A percentile compares a stretch with the other conserved stretches of the same genome.
These are phyloP conservation scores for Sericinus montela DNA, from an alignment of 2,888 invertebrate genomes.

Conservation along the genomic window DNA sequence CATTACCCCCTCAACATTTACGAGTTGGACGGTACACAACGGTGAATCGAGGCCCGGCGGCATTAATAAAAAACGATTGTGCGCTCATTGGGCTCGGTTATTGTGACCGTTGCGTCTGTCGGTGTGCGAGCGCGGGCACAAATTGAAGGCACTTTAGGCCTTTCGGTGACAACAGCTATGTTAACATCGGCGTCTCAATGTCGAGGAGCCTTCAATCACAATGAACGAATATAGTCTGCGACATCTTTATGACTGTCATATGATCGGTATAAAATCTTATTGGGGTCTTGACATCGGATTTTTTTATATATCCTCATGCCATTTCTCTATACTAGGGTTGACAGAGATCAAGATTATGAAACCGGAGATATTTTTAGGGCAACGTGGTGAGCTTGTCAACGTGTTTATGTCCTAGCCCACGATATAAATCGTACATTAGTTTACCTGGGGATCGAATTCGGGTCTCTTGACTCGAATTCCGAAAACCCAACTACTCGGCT, in stretches of 20 bases:
- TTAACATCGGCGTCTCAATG: neutral
- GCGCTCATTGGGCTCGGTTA: constrained; percentile 2
- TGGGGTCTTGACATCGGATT: neutral
- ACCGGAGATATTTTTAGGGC: too few species aligned
- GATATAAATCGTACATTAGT: too few species aligned
- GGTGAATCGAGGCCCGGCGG: constrained; percentile 2
- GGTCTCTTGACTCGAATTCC: too few species aligned
- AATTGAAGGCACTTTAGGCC: constrained; percentile 10
- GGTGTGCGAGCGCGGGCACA: neutral
- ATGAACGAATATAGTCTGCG: constrained; percentile 1
- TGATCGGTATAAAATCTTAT: neutral
- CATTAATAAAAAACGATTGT: constrained; percentile 12
- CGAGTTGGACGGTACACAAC: neutral
- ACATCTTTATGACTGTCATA: neutral
- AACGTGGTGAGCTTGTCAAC: too few species aligned
- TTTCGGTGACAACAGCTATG: constrained; percentile 1
- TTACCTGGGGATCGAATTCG: too few species aligned
- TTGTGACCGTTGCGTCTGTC: neutral
- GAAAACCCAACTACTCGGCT: too few species aligned
- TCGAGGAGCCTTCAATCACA: constrained; percentile 6
- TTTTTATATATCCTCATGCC: too few species aligned
- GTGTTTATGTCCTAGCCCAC: too few species aligned
- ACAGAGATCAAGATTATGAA: too few species aligned
- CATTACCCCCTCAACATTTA: neutral
- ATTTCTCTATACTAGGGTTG: too few species aligned